phyloP scores from a whole-genome alignment of 2,888 invertebrate genomes.

The Tholera decimalis region DNA sequence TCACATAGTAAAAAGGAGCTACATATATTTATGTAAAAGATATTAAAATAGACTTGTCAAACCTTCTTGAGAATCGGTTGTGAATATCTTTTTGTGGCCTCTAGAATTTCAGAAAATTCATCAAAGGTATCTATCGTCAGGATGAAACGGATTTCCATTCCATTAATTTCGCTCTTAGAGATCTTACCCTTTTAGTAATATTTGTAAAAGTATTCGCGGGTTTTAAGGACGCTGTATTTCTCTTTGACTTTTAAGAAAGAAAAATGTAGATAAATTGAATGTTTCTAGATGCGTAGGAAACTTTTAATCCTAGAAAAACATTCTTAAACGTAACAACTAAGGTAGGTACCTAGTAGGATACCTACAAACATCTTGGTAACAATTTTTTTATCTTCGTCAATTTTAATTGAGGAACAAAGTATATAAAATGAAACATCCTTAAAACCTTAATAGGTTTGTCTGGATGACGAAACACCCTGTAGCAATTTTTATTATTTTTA shows the following conservation, averaged over 20 bases:
- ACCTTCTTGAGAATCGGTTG: neutral
- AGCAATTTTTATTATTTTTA: too few relatives aligned
- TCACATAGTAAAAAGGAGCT: too few relatives aligned
- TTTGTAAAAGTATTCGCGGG: slow-evolving; percentile 1
- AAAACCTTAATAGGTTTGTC: too few relatives aligned
- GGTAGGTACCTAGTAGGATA: neutral
- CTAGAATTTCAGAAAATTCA: neutral
- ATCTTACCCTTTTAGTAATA: slow-evolving; percentile 2
- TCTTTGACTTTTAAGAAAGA: neutral
- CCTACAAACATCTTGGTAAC: neutral
- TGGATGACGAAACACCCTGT: too few relatives aligned
- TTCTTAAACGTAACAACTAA: neutral
- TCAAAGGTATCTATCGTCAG: neutral
- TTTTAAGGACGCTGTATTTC: neutral
- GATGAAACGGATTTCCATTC: neutral
- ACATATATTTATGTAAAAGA: too few relatives aligned
- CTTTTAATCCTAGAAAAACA: neutral
- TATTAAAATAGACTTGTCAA: too few relatives aligned
- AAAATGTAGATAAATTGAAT: neutral
- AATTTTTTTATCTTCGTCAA: neutral
- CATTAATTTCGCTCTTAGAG: neutral
- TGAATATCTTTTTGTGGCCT: neutral
- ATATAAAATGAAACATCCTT: too few relatives aligned
- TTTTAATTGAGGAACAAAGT: too few relatives aligned
- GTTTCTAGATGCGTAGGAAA: neutral